Evolutionary conservation across 1,140 invertebrate species (phyloP), one percentile per base, ranked within the genome.

Genomic region (Temnothorax nylanderi): DNA sequence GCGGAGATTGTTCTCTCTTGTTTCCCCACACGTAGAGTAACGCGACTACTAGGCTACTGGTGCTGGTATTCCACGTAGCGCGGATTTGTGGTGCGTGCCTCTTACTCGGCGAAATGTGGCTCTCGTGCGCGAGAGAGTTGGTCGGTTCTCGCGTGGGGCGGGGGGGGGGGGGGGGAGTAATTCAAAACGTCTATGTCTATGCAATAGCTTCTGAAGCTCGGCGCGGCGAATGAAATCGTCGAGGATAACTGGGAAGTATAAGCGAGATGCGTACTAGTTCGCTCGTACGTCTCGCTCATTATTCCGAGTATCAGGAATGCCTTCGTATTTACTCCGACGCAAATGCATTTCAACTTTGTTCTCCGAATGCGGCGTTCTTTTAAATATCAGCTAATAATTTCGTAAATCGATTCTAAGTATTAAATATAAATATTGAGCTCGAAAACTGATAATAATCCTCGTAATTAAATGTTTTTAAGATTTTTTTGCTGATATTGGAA

Each of bases 41-140:
- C 3, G 56, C 56, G 18, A 41, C 21, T 51, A 41, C 21, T 51
- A 44, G 51, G 13, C 54, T 6, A 5, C 37, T 81, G 41, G 26
- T 74, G 69, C 67, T 74, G 26, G 69, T 74, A 74, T 74, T 82
- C 26, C 80, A 84, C 69, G 69, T 84, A 58, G 69, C 69, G 54
- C 69, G 80, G n/a, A 84, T 84, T 84, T 84, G 80, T 84, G 80
- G 69, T 84, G 69, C 80, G 54, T 84, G 80, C 13, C 80, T 75
- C 80, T 75, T 84, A 84, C 54, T 69, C 54, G 18, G 26, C 69
- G 69, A 75, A 26, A 44, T 74, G 80, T 49, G 32, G 7, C 54
- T 47, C 41, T 84, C 41, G 13, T 21, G 13, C 3, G 13, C 67
- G 80, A 74, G 67, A 82, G 69, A 75, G 41, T 82, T 82, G 37